Percentiles rank a stretch among this genome's conserved stretches.
Conservation (phyloP, 2,888 invertebrate species). For the Amphipyra berbera region DNA sequence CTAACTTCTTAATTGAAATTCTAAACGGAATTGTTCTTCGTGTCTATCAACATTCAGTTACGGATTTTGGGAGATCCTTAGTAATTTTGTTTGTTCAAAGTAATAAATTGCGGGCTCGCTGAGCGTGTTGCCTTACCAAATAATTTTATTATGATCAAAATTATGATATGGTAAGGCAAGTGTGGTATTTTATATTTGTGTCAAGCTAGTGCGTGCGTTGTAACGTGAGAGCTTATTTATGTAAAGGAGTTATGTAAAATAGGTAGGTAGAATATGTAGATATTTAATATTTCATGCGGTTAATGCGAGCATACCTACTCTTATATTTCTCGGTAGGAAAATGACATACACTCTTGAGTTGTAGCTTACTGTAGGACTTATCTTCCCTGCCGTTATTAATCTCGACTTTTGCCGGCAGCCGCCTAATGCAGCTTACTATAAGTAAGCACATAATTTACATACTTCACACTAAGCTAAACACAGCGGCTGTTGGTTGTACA, state of each 20-base stretch:
- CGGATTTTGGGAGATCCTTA: conserved; percentile 68
- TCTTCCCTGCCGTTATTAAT: no score
- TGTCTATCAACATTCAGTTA: conserved; percentile 76
- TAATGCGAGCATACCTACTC: conserved; percentile 32
- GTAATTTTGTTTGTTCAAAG: conserved; percentile 67
- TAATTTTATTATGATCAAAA: conserved; percentile 52
- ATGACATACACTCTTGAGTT: conserved; percentile 3
- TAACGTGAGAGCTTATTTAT: conserved; percentile 40
- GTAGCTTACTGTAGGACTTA: no score
- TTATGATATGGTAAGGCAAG: conserved; percentile 48
- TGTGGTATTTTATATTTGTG: conserved; percentile 44
- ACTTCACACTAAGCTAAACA: no score
- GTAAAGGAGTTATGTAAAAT: conserved; percentile 47
- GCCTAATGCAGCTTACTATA: no score
- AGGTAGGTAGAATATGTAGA: conserved; percentile 12
- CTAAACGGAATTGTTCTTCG: conserved; percentile 72
- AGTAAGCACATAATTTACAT: no score
- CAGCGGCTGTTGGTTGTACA: no score
- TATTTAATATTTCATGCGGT: conserved; percentile 44
- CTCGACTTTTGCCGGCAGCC: no score
- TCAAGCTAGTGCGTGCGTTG: conserved; percentile 22
- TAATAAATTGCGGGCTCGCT: conserved; percentile 51
- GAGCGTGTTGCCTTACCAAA: conserved; percentile 50
- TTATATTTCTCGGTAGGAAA: conserved; percentile 28
- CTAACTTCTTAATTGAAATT: conserved; percentile 81